Percentiles rank a stretch among this genome's conserved stretches.
Conservation (phyloP, 2,797 vertebrate genomes). For the Microhierax caerulescens region DNA sequence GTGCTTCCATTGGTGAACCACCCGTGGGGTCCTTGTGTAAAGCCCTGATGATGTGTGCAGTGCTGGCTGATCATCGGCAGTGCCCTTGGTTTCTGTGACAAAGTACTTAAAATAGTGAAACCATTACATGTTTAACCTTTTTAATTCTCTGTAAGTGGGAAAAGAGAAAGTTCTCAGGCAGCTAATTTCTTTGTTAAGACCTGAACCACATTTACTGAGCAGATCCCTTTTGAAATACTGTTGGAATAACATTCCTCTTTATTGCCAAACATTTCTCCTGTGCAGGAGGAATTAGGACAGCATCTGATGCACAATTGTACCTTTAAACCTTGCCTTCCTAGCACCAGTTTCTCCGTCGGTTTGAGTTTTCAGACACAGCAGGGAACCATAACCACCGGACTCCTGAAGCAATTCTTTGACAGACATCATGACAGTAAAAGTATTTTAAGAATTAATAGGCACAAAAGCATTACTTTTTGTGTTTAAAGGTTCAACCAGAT, state of each 20-base stretch:
- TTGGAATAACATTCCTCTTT: background rate
- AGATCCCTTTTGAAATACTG: background rate
- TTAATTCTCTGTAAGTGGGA: background rate
- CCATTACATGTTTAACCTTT: background rate
- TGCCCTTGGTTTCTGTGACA: background rate
- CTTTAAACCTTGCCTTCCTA: background rate
- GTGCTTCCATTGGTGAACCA: background rate
- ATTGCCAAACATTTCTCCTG: background rate
- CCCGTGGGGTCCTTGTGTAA: accelerated
- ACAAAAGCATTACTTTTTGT: background rate
- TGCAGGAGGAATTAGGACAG: background rate
- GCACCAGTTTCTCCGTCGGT: background rate
- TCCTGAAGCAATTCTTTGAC: background rate
- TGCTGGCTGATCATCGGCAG: accelerated
- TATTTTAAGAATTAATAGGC: background rate
- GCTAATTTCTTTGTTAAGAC: background rate
- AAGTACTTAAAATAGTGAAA: background rate
- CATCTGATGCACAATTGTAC: background rate
- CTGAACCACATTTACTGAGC: background rate
- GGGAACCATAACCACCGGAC: background rate
- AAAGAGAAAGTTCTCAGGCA: background rate
- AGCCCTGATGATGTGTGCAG: background rate
- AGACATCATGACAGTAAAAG: background rate
- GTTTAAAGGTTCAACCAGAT: background rate
- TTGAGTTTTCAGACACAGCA: background rate